A percentile compares a stretch with the other conserved stretches of the same genome.
These are phyloP conservation scores for Brachypterus glaber DNA, from an alignment of 2,888 invertebrate genomes.

Conservation along the genomic window DNA sequence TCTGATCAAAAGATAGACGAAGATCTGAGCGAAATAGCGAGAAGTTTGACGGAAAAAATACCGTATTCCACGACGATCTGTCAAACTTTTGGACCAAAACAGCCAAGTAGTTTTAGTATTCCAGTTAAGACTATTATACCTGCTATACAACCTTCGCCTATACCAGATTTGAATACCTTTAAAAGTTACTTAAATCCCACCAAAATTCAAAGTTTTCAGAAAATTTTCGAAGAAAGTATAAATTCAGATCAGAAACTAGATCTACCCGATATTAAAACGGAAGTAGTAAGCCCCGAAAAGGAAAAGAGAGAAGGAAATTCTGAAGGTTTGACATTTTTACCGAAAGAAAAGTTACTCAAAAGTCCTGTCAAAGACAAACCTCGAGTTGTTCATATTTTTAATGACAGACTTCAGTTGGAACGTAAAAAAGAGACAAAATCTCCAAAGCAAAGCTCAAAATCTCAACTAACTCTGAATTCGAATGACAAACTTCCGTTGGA, in stretches of 20 bases:
- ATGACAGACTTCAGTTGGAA: no score
- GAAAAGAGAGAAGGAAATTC: no score
- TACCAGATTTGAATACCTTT: conserved; percentile 23
- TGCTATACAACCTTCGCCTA: conserved; percentile 24
- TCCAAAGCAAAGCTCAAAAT: no score
- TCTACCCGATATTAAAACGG: no score
- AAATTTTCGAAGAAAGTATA: conserved; percentile 40
- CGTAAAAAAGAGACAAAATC: no score
- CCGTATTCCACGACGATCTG: conserved; percentile 27
- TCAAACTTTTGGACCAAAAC: conserved; percentile 25
- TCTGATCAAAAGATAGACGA: conserved; percentile 26
- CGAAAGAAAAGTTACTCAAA: neutral
- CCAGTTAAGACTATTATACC: conserved; percentile 22
- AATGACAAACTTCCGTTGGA: no score
- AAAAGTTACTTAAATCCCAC: conserved; percentile 24
- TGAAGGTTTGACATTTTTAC: no score
- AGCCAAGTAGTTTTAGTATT: conserved; percentile 20
- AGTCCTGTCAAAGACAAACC: conserved; percentile 6
- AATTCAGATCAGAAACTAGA: no score
- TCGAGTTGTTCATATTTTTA: no score
- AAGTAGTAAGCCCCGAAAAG: no score
- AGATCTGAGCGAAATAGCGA: conserved; percentile 27
- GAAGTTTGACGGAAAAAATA: conserved; percentile 27
- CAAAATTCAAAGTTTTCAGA: conserved; percentile 35
- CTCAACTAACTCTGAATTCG: no score